Evolutionary conservation across 2,113 vertebrate genomes (phyloP), one percentile per base, ranked within the genome.

Genomic region (Cottus gobio): DNA sequence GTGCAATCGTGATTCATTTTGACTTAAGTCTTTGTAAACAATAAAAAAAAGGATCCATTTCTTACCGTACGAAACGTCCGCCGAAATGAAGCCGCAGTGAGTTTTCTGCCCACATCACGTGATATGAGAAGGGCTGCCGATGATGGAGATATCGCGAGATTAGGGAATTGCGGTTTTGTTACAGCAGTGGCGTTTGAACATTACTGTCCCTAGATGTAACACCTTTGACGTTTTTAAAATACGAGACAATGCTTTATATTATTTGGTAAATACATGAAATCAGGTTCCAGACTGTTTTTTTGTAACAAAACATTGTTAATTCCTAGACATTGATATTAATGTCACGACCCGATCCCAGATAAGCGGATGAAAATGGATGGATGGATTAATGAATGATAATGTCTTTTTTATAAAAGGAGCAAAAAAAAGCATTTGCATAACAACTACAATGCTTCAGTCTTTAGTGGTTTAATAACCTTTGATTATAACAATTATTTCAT

Each of bases 21-120:
- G 28, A 44, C 37, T 57, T 0, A 1, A 13, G 13, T 52, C 18
- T 50, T 30, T 73, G 61, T 79, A 78, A 82, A 85, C 61, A 77
- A 77, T 76, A 64, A 26, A 69, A 70, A 81, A 39, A 36, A 18
- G 15, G 16, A 42, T 61, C 66, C 36, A 75, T 71, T 31, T 79
- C 82, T 85, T 90, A 90, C 91, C 87, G 31, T 76, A 58, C 26
- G 50, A 77, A 42, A 54, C 34, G 44, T 85, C 82, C 84, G 63
- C 16, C 44, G 36, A 83, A 65, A 71, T 58, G 89, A 87, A 86
- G 84, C 75, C 24, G 54, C 72, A 15, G 39, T 48, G 54, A 31
- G 22, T 18, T 1, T 5, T 50, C 52, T 24, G 58, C 56, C 70
- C 37, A 26, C 18, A 22, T 90, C 90, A 93, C 87, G 86, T 90